Evolutionary conservation across 92 coral and sea anemone species (phyloP), one percentile per base, ranked within the genome.

Genomic region (Siderastrea siderea): DNA sequence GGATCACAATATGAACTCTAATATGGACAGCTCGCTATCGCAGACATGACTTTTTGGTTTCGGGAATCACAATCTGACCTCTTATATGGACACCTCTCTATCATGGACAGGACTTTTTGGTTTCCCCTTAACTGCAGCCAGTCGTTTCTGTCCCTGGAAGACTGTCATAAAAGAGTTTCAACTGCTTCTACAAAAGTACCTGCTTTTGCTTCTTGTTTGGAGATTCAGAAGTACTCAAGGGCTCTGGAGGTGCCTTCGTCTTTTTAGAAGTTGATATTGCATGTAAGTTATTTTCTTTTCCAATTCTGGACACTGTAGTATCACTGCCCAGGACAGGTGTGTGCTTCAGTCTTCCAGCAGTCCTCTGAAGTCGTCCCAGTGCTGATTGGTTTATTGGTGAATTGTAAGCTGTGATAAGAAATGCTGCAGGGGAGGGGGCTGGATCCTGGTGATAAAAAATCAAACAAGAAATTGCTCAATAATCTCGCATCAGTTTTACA

Each of bases 151-250:
- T 26, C 38, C 38, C 38, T 26, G 38, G 38, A 26, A 26, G 38
- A 26, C 38, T 26, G 38, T 26, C 38, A 26, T 26, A 26, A 26
- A 26, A 26, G 38, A 26, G 38, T 26, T 26, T 26, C 38, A 26
- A 26, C 38, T 26, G 38, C 0, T 12, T 16, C 26, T 47, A 47
- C 4, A 4, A 46, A 47, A 4, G n/a, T 87, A 87, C 95, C 92
- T 84, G 90, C 70, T 88, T 92, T 16, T 17, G 84, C 75, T 84
- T 92, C 69, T 92, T 92, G 55, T 67, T 77, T 53, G 90, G 90
- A 54, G 95, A 85, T 16, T 54, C 78, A 45, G 69, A 69, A 55
- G 58, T n/a, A 82, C 78, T 55, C 4, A 16, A 19, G 57, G 8
- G 14, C 16, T 45, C 78, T 8, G 86, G 45, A 52, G 69, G 51